Evolutionary conservation across 2,888 invertebrate species (phyloP), one percentile per base, ranked within the genome.

Genomic region (Dasypogon diadema): DNA sequence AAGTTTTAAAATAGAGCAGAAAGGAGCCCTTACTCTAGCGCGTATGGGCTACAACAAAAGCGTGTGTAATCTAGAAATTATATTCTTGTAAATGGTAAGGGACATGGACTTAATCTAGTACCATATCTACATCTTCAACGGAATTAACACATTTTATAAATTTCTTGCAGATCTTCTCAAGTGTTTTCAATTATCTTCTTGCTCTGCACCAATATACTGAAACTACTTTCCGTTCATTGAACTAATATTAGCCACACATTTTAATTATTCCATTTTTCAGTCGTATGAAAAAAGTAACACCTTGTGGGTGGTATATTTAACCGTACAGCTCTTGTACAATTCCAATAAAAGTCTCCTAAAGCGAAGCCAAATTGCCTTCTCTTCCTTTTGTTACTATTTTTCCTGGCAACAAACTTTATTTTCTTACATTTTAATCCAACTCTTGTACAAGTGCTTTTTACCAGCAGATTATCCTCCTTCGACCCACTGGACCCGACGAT

Each of bases 341-440:
- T 51, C 51, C 51, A 51, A 51, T 51, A 51, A 51, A 51, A 51
- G 51, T 4, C 51, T 18, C 51, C 51, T 51, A 16, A 51, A 51
- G 51, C 51, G 51, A 51, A 51, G 14, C 18, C 51, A 51, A 51
- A 51, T 51, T 51, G 21, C 51, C 51, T 21, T 51, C 51, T 51
- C 51, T 51, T 12, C 51, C 51, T 51, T 51, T 51, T 51, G 51
- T 51, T 51, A 51, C 51, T 21, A 51, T 51, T 51, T 21, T 16
- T 18, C 6, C 51, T 3, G 6, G 51, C 18, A 6, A 4, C 3
- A 2, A 16, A 18, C 18, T 51, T 51, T 51, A 21, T 51, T 51
- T 51, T 16, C 4, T 51, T 51, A 18, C 2, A 1, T 51, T 21
- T 51, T 21, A 16, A 12, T 16, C 18, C 18, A 16, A 51, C 18